Base-by-base conservation (phyloP, 2,888 invertebrate species). In the Gerris lacustris region DNA sequence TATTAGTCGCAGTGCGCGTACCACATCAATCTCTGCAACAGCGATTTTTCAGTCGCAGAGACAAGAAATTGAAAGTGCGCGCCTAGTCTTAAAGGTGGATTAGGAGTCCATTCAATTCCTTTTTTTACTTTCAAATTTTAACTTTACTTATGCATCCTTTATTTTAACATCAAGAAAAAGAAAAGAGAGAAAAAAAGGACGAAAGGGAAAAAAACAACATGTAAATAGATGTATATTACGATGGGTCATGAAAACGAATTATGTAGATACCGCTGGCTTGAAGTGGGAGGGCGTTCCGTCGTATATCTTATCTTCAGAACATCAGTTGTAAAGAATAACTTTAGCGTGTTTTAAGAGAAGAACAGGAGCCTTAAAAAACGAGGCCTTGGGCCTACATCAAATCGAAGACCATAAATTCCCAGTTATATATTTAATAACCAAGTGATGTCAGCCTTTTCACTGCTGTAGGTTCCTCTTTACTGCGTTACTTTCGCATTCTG, bases 171-270 rank as follows among this genome's bases (percentile, higher is more conserved):
- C 31, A 31, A 31, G 1, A 31, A 31, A 31, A 31, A 4, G 31
- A 31, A 31, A 31, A 31, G 31, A 31, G 4, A 31, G 31, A 31
- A 31, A 31, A 31, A 31, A 31, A 31, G 31, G 31, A 31, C 31
- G 31, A 31, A 31, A 55, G 15, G 15, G 5, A 55, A 11, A 55
- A 55, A 55, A 55, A 11, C 9, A 55, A 55, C 9, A 55, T 9
- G 55, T 15, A 55, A 55, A 55, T 55, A 55, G 15, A 55, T 55
- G 55, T 55, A 55, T 55, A 55, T 55, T 55, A 55, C 55, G 55
- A 15, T 55, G 9, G 55, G 55, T 55, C 55, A 55, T 55, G 55
- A 55, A 55, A 55, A 55, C 55, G 55, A 55, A 55, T 55, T 55
- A 55, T 55, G 15, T 11, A 55, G 55, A 55, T 55, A 55, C 55